Conservation (phyloP, 2,888 invertebrate species). For the Pammene fasciana region DNA sequence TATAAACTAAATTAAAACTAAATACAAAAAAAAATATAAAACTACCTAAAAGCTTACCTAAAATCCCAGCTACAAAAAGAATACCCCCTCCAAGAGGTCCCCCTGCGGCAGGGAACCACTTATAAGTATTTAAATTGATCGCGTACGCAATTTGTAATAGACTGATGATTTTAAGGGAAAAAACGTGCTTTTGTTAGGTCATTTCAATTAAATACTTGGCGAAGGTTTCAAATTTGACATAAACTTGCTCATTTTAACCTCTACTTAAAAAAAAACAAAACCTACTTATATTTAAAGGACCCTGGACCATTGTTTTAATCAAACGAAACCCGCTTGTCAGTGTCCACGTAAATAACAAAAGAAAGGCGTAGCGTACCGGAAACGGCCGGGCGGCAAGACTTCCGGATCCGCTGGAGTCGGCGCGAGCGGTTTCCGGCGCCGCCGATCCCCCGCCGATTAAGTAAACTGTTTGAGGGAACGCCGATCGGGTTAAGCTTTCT, state of each 20-base stretch:
- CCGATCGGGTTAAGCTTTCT: constrained; percentile 15
- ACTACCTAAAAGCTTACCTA: too few relatives aligned
- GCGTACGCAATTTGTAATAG: too few relatives aligned
- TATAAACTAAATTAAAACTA: too few relatives aligned
- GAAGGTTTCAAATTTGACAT: too few relatives aligned
- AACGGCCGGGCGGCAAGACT: constrained; percentile 58
- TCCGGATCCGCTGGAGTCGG: constrained; percentile 60
- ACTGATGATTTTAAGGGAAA: too few relatives aligned
- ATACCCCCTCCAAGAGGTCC: too few relatives aligned
- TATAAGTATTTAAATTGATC: too few relatives aligned
- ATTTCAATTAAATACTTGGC: too few relatives aligned
- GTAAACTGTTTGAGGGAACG: constrained; percentile 44
- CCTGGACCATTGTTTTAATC: constrained; percentile 4
- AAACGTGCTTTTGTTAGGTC: too few relatives aligned
- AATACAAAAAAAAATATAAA: too few relatives aligned
- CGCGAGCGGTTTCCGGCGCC: constrained; percentile 56
- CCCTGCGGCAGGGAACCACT: too few relatives aligned
- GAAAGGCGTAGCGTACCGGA: constrained; percentile 48
- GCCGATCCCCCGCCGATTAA: constrained; percentile 54
- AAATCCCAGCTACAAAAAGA: too few relatives aligned
- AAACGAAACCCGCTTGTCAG: constrained; percentile 22
- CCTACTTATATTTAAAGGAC: background rate
- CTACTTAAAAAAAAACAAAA: background rate
- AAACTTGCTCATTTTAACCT: background rate
- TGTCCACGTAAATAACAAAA: constrained; percentile 31